Evolutionary conservation across 2,797 vertebrate species (phyloP), one percentile per base, ranked within the genome.

Genomic region (Manis crassicaudata): DNA sequence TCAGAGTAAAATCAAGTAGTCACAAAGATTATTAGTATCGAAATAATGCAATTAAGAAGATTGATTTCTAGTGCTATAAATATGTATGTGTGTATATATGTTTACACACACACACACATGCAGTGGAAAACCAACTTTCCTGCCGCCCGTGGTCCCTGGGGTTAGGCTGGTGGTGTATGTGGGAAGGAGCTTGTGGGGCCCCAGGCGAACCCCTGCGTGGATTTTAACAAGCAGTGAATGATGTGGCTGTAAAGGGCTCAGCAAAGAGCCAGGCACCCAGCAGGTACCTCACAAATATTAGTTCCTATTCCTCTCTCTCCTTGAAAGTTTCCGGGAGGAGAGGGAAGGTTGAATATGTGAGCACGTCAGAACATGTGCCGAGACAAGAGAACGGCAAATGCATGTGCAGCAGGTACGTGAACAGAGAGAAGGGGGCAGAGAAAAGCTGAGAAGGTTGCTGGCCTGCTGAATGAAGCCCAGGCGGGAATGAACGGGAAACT

Each of bases 1-100:
- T 37, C 85, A 88, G 46, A 70, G 8, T 86, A 90, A 76, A 94
- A 94, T 20, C 46, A 88, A n/a, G 29, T 72, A 40, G 21, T 60
- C 17, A 73, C 72, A 79, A 75, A 68, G 67, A 14, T 85, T 56
- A 79, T 63, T 35, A 65, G 12, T 65, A n/a, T 85, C 73, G 76
- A 46, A 81, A 37, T 40, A 65, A 63, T 80, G 16, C 58, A 70
- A 85, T 46, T 32, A 62, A 77, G 32, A 77, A 72, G 60, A 13
- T 29, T 65, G 70, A 40, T 52, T 43, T 67, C 17, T 58, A 72
- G n/a, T 25, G 13, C 5, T 79, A 23, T 75, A 43, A 35, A 68
- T 72, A 32, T 20, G 52, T 10, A 37, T 70, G 17, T 40, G 5
- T 37, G 5, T 25, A 67, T 52, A 21, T 10, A 20, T 18, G 68